A percentile compares a stretch with the other conserved stretches of the same genome.
phyloP scores from a whole-genome alignment of 2,888 invertebrate species.

The Ommatoiulus sabulosus region DNA sequence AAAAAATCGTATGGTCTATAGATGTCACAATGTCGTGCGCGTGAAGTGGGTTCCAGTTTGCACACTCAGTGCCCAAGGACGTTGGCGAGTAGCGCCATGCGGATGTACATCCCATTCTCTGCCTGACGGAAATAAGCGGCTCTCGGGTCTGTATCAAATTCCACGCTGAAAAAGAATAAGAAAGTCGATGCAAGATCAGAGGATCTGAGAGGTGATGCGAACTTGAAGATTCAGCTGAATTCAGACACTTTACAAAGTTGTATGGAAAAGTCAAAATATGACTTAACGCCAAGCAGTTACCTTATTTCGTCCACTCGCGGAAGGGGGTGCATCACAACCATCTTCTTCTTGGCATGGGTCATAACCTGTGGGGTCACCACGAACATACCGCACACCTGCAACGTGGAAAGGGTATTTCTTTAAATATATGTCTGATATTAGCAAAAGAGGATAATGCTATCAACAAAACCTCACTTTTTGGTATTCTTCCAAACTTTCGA shows the following conservation, averaged over 20 bases:
- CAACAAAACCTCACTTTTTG: constrained; percentile 74
- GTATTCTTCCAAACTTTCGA: constrained; percentile 85
- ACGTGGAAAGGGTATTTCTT: constrained; percentile 2
- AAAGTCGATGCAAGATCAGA: too few species aligned
- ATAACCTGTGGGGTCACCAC: constrained; percentile 95
- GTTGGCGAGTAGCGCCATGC: constrained; percentile 97
- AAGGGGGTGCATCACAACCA: constrained; percentile 97
- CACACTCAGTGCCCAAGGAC: constrained; percentile 75
- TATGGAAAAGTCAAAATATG: too few species aligned
- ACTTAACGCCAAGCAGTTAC: constrained; percentile 62
- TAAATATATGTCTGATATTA: not conserved
- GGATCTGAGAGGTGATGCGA: too few species aligned
- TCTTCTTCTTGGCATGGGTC: constrained; percentile 91
- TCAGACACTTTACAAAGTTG: not conserved
- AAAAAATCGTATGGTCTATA: too few species aligned
- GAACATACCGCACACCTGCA: constrained; percentile 84
- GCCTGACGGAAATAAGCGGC: constrained; percentile 99
- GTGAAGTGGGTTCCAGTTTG: too few species aligned
- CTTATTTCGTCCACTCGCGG: constrained; percentile 93
- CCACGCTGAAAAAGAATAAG: constrained; percentile 73
- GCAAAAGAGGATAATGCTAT: not conserved
- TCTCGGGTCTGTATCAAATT: constrained; percentile 95
- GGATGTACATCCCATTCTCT: constrained; percentile 96
- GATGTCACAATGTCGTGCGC: too few species aligned
- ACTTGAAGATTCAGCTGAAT: too few species aligned